Percentiles rank a stretch among this genome's conserved stretches.
phyloP scores from a whole-genome alignment of 2,113 vertebrate species.

The Podiceps cristatus region DNA sequence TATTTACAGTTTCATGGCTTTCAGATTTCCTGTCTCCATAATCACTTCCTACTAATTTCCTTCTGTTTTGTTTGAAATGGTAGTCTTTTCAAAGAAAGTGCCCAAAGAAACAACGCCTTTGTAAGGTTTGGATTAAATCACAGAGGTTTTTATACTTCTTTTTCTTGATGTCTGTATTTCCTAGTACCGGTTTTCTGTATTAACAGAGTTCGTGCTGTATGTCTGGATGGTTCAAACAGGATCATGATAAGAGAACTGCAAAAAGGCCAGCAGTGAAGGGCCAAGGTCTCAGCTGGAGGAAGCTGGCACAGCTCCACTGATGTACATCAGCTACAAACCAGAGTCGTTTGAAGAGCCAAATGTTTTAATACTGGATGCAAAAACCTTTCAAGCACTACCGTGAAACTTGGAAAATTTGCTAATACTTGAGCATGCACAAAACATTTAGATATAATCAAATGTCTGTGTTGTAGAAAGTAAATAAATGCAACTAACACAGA shows the following conservation, averaged over 20 bases:
- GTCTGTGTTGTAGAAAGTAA: not conserved
- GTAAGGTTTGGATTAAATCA: conserved; percentile 68
- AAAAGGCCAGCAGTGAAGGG: conserved; percentile 48
- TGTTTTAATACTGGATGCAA: not conserved
- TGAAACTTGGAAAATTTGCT: not conserved
- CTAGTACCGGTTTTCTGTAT: conserved; percentile 39
- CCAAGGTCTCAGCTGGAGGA: conserved; percentile 35
- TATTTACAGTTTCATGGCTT: conserved; percentile 67
- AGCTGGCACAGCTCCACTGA: conserved; percentile 51
- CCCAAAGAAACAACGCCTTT: conserved; percentile 67
- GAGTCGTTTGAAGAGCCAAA: not conserved
- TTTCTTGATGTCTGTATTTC: conserved; percentile 59
- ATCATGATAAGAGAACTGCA: conserved; percentile 54
- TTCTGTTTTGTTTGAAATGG: conserved; percentile 66
- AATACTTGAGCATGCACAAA: not conserved
- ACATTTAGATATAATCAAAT: not conserved
- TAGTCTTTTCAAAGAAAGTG: conserved; percentile 61
- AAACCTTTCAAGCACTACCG: not conserved
- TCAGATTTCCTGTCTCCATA: conserved; percentile 69
- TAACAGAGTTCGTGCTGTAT: conserved; percentile 58
- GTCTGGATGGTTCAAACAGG: conserved; percentile 52
- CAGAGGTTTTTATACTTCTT: conserved; percentile 51
- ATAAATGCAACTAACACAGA: not conserved
- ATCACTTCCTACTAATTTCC: conserved; percentile 69
- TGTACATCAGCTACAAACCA: conserved; percentile 26